Base-by-base conservation (phyloP, 1,140 invertebrate species). In the Delia radicum region DNA sequence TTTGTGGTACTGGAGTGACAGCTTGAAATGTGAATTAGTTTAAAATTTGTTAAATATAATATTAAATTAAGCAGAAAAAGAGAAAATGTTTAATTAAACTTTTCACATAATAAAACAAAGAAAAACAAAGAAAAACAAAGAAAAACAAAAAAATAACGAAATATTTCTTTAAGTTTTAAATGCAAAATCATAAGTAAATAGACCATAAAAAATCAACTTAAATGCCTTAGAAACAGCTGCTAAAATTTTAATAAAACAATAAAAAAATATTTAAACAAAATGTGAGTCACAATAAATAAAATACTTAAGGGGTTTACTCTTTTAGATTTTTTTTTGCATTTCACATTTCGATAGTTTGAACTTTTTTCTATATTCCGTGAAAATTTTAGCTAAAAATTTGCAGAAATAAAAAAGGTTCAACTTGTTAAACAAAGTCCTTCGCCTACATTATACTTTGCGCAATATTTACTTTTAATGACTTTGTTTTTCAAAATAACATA, bases 1-100 rank as follows among this genome's bases (percentile, higher is more conserved):
- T 18, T 75, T 80, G 80, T 74, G 79, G 78, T 76, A 83, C 82
- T 77, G 82, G 83, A 77, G 82, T 83, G 83, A 74, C 80, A 79
- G 83, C 83, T 85, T 85, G 82, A 73, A 76, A 74, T 55, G 72
- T 48, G 21, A 77, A 75, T 26, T 61, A 74, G 63, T 33, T 37
- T 46, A 74, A 15, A 5, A 74, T 33, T 7, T 67, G 24, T 42
- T 55, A 42, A 72, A 29, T 48, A 73, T 46, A 62, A 27, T 42
- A n/a, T 55, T 29, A 55, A 3, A 21, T 21, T 55, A 55, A 75
- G 37, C 37, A 42, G 12, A 10, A 42, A 1, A 72, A 18, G n/a
- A n/a, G n/a, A n/a, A n/a, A n/a, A n/a, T n/a, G n/a, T n/a, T n/a
- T n/a, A n/a, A n/a, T n/a, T 12, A n/a, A 37, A 65, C 27, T 27